Evolutionary conservation across 1,140 invertebrate species (phyloP).

Genomic region (Listronotus bonariensis): DNA sequence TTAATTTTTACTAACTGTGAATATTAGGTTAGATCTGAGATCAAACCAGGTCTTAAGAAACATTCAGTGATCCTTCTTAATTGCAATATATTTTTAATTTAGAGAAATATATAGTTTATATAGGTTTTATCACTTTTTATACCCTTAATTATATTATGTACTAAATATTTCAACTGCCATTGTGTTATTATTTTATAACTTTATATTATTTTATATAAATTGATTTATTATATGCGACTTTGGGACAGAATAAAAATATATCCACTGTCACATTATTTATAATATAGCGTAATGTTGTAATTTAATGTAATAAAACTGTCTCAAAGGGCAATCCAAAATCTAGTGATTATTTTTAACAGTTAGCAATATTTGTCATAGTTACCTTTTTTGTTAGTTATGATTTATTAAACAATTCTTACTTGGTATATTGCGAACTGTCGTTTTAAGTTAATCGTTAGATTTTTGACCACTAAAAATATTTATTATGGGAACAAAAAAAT

Average conservation of each 20-base stretch:
- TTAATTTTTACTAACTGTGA: constrained; percentile 24
- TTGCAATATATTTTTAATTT: constrained; percentile 19
- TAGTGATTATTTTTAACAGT: constrained; percentile 12
- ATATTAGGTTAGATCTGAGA: constrained; percentile 15
- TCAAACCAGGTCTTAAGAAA: constrained; percentile 16
- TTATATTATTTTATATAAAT: constrained; percentile 3
- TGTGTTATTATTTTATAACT: neutral
- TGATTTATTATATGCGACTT: neutral
- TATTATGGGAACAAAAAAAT: constrained; percentile 38
- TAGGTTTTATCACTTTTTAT: constrained; percentile 14
- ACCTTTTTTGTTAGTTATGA: neutral
- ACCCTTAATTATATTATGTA: constrained; percentile 1
- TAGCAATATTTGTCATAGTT: constrained; percentile 17
- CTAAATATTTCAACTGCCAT: neutral
- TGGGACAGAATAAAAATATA: neutral
- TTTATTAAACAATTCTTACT: neutral
- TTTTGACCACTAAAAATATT: constrained; percentile 20
- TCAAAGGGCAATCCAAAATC: constrained; percentile 11
- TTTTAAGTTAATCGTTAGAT: constrained; percentile 15
- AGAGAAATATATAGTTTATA: constrained; percentile 11
- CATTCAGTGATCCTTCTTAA: constrained; percentile 30
- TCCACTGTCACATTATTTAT: too few species aligned
- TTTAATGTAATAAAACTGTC: neutral
- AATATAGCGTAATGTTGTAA: neutral
- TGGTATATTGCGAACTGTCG: constrained; percentile 2